A percentile compares a stretch with the other conserved stretches of the same genome.
phyloP scores from a whole-genome alignment of 2,797 vertebrate species.

The Varecia variegata region DNA sequence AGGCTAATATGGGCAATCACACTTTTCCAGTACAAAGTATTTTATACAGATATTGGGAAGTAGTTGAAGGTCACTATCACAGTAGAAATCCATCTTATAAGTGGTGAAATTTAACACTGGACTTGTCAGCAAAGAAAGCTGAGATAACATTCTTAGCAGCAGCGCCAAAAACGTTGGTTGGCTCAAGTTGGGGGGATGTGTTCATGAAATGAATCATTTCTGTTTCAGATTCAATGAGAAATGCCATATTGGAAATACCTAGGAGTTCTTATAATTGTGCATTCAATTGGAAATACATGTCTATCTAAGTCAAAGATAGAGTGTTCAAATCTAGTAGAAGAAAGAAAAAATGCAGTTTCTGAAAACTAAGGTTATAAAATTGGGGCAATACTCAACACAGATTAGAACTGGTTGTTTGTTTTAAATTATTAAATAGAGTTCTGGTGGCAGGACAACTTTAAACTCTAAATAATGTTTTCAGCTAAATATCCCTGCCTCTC shows the following conservation, averaged over 20 bases:
- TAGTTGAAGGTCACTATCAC: not conserved
- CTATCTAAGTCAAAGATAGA: not conserved
- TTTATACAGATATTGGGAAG: not conserved
- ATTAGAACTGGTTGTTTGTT: not conserved
- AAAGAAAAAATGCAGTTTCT: not conserved
- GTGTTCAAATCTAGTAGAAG: not conserved
- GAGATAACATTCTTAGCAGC: too few species aligned
- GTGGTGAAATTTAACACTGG: not conserved
- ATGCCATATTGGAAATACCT: not conserved
- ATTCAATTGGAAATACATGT: not conserved
- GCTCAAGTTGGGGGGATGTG: rapidly evolving
- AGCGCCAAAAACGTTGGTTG: rapidly evolving
- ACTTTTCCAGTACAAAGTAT: not conserved
- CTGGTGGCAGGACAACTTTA: not conserved
- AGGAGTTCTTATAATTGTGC: not conserved
- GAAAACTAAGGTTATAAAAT: not conserved
- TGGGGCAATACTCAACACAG: not conserved
- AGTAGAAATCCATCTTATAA: not conserved
- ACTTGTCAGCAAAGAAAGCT: not conserved
- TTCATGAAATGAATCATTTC: not conserved
- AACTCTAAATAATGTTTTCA: not conserved
- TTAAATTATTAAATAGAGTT: not conserved
- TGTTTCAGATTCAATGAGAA: not conserved
- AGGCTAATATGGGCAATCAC: not conserved
- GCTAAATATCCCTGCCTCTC: not conserved